Evolutionary conservation across 2,888 invertebrate genomes (phyloP).

Genomic region (Tolmerus cingulatus): DNA sequence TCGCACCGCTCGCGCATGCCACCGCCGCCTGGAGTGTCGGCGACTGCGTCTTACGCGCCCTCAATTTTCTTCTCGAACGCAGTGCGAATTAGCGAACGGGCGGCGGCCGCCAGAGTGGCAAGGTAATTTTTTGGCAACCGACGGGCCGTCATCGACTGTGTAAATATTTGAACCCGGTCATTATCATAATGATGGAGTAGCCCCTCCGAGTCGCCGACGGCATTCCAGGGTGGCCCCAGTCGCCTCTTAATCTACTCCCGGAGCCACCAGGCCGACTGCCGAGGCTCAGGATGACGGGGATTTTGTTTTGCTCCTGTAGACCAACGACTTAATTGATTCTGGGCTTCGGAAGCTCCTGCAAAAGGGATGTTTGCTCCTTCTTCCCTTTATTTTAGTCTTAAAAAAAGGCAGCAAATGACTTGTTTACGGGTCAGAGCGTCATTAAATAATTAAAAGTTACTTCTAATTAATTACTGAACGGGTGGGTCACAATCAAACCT

Average conservation of each 20-base stretch:
- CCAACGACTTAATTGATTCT: neutral
- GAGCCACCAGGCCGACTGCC: neutral
- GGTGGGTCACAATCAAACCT: neutral
- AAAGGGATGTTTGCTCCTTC: neutral
- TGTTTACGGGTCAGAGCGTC: neutral
- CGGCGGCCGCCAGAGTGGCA: neutral
- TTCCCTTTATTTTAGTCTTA: neutral
- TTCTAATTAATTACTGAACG: neutral
- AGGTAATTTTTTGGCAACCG: neutral
- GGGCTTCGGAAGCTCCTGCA: neutral
- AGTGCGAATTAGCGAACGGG: neutral
- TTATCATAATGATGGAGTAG: slow-evolving; percentile 3
- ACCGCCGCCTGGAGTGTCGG: neutral
- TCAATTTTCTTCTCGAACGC: neutral
- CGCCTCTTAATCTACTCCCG: neutral
- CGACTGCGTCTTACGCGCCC: neutral
- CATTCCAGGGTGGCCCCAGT: slow-evolving; percentile 24
- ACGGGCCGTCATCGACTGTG: slow-evolving; percentile 18
- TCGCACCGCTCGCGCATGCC: neutral
- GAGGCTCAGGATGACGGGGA: neutral
- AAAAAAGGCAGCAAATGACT: neutral
- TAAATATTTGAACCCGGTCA: slow-evolving; percentile 25
- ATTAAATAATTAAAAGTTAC: neutral
- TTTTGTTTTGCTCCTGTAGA: neutral
- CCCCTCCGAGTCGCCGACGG: neutral